Evolutionary conservation across 2,888 invertebrate genomes (phyloP), one percentile per base, ranked within the genome.

Genomic region (Drosophila setosimentum): DNA sequence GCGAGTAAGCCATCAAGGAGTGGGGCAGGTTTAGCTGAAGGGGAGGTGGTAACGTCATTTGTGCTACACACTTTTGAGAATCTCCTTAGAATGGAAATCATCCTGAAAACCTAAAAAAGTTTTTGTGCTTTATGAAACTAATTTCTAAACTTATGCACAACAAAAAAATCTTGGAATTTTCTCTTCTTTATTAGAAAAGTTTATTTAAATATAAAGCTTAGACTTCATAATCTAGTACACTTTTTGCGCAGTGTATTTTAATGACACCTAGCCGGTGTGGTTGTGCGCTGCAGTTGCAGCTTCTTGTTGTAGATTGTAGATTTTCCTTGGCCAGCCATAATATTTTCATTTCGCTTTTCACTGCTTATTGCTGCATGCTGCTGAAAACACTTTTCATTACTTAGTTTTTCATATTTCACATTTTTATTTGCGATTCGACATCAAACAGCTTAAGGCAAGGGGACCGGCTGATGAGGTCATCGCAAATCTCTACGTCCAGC

Each of bases 361-460:
- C 70, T 70, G 68, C 73, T 70, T 29, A 55, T 40, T 54, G 61
- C 30, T 42, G 33, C 53, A 21, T 48, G 54, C 62, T 53, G 68
- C 35, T 69, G 63, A 76, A 89, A 89, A 82, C 85, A 85, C 90
- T 86, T 86, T 86, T 86, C 88, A 90, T 86, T 90, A 90, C 85
- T 82, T 82, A 76, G 76, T 73, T 80, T 76, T 88, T 86, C 80
- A 90, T 90, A 90, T 90, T 88, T 88, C 86, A 80, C 75, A 85
- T 87, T 87, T 77, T 78, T 81, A 76, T 84, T 75, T 68, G 69
- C 50, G 64, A 18, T 33, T 58, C 61, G 62, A 64, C 66, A 66
- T 48, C 42, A 35, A 62, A 24, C 49, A 29, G 50, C 16, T 27
- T 37, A 5, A 11, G 55, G 27, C 30, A 11, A n/a, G 29, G 57